Conservation (phyloP, 2,113 vertebrate genomes). For the Labeo rohita region DNA sequence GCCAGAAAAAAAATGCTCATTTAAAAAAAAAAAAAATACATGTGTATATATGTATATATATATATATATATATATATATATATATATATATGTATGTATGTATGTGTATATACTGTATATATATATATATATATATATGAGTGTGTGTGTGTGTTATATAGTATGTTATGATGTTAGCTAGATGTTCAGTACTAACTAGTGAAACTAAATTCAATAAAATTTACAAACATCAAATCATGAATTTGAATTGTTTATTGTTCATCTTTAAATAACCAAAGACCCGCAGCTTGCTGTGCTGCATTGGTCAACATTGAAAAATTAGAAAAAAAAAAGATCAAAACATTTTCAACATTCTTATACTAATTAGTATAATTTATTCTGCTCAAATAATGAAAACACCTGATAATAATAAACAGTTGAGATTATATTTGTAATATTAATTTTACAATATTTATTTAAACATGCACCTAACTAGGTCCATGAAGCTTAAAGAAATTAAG, state of each 20-base stretch:
- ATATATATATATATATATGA: too few species aligned
- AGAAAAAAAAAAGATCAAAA: neutral
- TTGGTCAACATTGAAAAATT: neutral
- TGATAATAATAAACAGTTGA: constrained; percentile 70
- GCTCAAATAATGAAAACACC: neutral
- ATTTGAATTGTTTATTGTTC: constrained; percentile 21
- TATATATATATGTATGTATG: too few species aligned
- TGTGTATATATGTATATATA: too few species aligned
- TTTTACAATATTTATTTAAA: constrained; percentile 68
- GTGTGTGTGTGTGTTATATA: too few species aligned
- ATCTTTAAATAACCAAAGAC: constrained; percentile 6
- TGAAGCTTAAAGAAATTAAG: constrained; percentile 55
- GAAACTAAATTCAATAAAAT: neutral
- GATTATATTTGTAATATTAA: constrained; percentile 75
- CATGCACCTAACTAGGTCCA: constrained; percentile 74
- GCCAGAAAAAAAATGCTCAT: too few species aligned
- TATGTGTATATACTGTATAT: too few species aligned
- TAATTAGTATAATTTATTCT: constrained; percentile 16
- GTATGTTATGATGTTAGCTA: too few species aligned
- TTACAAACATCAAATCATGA: neutral
- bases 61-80: too few species aligned
- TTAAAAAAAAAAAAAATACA: too few species aligned
- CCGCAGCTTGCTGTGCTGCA: neutral
- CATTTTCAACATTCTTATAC: constrained; percentile 10
- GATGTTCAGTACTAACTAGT: too few species aligned